A percentile compares a stretch with the other conserved stretches of the same genome.
These are phyloP conservation scores for Thymelicus sylvestris DNA, from an alignment of 2,888 invertebrate species.

Conservation along the genomic window DNA sequence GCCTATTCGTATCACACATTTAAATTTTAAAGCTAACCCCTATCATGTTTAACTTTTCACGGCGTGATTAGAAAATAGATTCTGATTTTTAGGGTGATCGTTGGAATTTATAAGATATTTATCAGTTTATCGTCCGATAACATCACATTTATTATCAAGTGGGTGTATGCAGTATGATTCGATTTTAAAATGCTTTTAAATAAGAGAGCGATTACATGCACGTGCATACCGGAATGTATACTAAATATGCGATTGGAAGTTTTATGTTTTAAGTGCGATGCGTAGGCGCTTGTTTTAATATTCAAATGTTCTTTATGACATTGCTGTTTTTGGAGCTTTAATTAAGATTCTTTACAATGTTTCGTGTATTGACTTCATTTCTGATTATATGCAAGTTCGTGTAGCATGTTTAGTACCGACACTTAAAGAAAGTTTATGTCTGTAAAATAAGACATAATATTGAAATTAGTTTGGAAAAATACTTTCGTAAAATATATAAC, in stretches of 20 bases:
- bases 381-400: no score
- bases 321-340: conserved; percentile 10
- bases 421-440: no score
- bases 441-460: no score
- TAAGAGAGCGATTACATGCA: conserved; percentile 12
- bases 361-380: not conserved
- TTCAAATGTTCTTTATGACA: conserved; percentile 22
- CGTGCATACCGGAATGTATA: conserved; percentile 7
- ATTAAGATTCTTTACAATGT: conserved; percentile 1
- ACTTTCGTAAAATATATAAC: no score
- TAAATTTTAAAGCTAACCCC: conserved; percentile 4
- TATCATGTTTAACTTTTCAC: conserved; percentile 14
- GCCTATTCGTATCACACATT: conserved; percentile 16
- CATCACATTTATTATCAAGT: conserved; percentile 33
- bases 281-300: conserved; percentile 23
- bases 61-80: conserved; percentile 23
- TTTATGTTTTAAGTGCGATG: conserved; percentile 11
- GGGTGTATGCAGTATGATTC: conserved; percentile 9
- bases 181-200: conserved; percentile 20
- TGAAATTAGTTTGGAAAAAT: no score
- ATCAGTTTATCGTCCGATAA: conserved; percentile 31
- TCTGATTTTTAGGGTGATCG: conserved; percentile 8
- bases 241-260: conserved; percentile 11
- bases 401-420: no score
- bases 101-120: conserved; percentile 24